phyloP scores from a whole-genome alignment of 2,797 vertebrate genomes.

The Clarias fuscus region DNA sequence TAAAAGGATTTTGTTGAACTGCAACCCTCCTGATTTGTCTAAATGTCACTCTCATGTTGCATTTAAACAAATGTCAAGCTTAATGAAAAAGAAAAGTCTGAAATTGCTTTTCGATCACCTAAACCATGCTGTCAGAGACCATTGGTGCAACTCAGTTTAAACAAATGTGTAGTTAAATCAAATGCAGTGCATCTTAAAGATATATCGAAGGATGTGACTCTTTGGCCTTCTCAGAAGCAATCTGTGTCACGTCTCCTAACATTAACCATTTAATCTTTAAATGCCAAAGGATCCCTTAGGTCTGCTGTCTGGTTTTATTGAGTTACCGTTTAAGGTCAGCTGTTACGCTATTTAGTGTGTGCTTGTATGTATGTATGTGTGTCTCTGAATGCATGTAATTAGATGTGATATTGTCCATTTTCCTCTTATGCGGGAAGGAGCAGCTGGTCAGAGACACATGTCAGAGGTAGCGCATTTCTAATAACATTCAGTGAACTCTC shows the following conservation, averaged over 20 bases:
- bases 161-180: background rate
- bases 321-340: conserved; percentile 46
- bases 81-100: background rate
- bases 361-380: conserved; percentile 7
- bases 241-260: background rate
- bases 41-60: conserved; percentile 44
- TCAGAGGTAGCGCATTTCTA: too few relatives aligned
- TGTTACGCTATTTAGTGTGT: background rate
- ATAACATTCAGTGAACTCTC: background rate
- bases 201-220: background rate
- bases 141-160: background rate
- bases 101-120: background rate
- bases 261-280: conserved; percentile 31
- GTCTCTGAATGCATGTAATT: background rate
- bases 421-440: background rate
- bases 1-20: background rate
- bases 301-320: conserved; percentile 33
- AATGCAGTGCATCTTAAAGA: conserved; percentile 3
- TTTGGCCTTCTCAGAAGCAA: conserved; percentile 5
- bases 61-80: conserved; percentile 44
- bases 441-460: background rate
- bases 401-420: background rate
- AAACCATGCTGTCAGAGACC: background rate
- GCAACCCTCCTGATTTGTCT: conserved; percentile 21
- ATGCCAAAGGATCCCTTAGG: conserved; percentile 33